A percentile compares a stretch with the other conserved stretches of the same genome.
phyloP scores from a whole-genome alignment of 2,113 vertebrate genomes.

The Phylloscopus trochilus region DNA sequence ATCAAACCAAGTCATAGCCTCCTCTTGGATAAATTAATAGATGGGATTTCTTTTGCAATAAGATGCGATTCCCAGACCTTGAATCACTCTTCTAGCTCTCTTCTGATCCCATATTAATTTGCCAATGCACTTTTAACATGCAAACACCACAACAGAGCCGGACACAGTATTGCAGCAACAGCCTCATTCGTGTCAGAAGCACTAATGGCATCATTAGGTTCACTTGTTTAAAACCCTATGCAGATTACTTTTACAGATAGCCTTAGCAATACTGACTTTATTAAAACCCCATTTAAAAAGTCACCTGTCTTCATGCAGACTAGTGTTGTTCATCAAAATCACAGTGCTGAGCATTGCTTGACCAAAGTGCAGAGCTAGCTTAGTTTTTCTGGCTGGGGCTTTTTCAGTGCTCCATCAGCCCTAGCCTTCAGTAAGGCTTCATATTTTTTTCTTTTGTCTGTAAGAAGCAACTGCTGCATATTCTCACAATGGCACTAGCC shows the following conservation, averaged over 20 bases:
- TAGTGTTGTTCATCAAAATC: constrained; percentile 42
- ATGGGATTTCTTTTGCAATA: constrained; percentile 49
- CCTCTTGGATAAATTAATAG: constrained; percentile 62
- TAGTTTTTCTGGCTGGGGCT: neutral
- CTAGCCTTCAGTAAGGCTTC: neutral
- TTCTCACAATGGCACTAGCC: neutral
- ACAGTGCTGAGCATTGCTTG: neutral
- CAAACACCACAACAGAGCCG: neutral
- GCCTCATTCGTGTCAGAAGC: neutral
- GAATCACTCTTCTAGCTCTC: constrained; percentile 7
- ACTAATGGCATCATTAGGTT: constrained; percentile 34
- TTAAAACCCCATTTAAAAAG: constrained; percentile 60
- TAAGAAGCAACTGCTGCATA: neutral
- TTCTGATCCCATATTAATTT: constrained; percentile 41
- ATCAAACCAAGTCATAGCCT: constrained; percentile 62
- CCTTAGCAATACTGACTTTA: constrained; percentile 36
- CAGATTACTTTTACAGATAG: constrained; percentile 45
- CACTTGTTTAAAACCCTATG: constrained; percentile 39
- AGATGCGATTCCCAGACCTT: constrained; percentile 29
- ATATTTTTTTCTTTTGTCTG: neutral
- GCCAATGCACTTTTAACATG: neutral
- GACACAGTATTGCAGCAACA: neutral
- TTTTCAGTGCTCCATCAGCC: neutral
- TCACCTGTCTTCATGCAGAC: neutral
- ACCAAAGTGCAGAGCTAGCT: neutral